Evolutionary conservation across 1,140 invertebrate genomes (phyloP).

Genomic region (Hylaeus volcanicus): DNA sequence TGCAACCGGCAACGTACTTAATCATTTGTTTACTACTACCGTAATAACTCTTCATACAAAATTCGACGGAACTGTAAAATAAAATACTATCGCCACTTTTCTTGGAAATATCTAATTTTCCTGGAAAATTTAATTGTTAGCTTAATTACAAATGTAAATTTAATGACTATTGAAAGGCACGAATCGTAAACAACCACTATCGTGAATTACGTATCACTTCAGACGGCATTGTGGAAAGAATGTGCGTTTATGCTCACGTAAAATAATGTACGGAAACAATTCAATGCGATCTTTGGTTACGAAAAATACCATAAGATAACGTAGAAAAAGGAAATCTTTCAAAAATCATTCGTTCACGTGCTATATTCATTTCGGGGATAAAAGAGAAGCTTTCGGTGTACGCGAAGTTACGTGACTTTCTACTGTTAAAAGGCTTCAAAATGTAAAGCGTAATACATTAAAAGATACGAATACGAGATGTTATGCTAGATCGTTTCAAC

Average conservation of each 20-base stretch:
- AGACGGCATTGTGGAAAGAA: neutral
- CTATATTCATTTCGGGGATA: neutral
- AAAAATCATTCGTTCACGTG: neutral
- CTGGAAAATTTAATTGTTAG: neutral
- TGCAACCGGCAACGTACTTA: neutral
- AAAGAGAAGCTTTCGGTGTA: neutral
- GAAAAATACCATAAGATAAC: constrained; percentile 2
- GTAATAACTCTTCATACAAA: neutral
- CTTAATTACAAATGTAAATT: constrained; percentile 16
- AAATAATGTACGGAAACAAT: constrained; percentile 18
- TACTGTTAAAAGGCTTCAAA: neutral
- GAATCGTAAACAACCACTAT: constrained; percentile 29
- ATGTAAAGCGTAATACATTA: constrained; percentile 17
- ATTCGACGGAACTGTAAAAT: constrained; percentile 8
- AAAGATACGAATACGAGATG: constrained; percentile 8
- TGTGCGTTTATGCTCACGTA: constrained; percentile 3
- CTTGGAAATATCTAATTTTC: neutral
- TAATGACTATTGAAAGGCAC: constrained; percentile 30
- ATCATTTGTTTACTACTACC: neutral
- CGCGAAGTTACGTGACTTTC: neutral
- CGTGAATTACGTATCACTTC: neutral
- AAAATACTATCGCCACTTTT: neutral
- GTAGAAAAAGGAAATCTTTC: neutral
- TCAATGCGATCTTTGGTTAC: constrained; percentile 18
- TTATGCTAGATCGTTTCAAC: neutral